Evolutionary conservation across 2,888 invertebrate genomes (phyloP), one percentile per base, ranked within the genome.

Genomic region (Mesopsocus fuscifrons): DNA sequence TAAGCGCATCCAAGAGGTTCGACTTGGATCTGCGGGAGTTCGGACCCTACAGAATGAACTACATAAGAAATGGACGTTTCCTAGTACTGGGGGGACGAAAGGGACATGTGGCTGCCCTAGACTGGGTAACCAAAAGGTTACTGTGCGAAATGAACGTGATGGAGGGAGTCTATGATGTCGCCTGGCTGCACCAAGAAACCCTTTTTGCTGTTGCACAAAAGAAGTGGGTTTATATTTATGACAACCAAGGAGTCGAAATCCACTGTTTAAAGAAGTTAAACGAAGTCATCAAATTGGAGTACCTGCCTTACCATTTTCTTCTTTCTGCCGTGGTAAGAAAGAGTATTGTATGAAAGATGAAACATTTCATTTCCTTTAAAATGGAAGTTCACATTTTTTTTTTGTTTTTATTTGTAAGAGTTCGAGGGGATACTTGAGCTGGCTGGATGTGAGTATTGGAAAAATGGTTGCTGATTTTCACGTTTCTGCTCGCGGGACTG

Each of bases 191-290:
- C 60, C 69, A 85, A 38, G 95, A 97, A 63, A 94, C 88, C 5
- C 89, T 97, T 89, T 83, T 88, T 62, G 98, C 98, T 0, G 88
- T 82, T 3, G 95, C 97, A 0, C 98, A 99, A 60, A 94, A 92
- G 56, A 75, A 84, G 51, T 95, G 92, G 89, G 77, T 92, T 0
- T 84, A 91, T 55, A 79, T 99, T 49, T 99, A 99, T 58, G 98
- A 99, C 59, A 89, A 89, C 55, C 78, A 85, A 54, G 97, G 97
- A n/a, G 80, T 81, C 34, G 98, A 99, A 61, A 58, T 99, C 43
- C 98, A 99, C 59, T 97, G 97, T 58, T 59, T 99, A 1, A 97
- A 97, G 61, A 68, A 66, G 49, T 65, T 98, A 60, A 71, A 83
- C 57, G 72, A 74, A 51, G 77, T 85, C 4, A 69, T 81, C 15